Evolutionary conservation across 1,140 invertebrate genomes (phyloP).

Genomic region (Drosophila littoralis): DNA sequence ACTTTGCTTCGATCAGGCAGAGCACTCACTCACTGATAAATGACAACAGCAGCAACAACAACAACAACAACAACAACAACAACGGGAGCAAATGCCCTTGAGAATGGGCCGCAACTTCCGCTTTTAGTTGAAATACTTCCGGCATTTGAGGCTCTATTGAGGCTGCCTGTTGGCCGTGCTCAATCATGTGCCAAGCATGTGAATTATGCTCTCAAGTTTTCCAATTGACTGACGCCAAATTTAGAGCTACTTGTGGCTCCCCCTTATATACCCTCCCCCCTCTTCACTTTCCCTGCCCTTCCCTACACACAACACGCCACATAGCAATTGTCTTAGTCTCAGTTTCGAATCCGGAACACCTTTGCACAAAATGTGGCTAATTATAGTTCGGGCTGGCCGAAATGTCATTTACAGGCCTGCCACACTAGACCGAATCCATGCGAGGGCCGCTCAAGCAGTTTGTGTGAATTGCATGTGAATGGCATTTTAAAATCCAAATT

Average conservation of each 20-base stretch:
- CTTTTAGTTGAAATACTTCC: conserved; percentile 61
- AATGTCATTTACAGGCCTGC: conserved; percentile 70
- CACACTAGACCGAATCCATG: conserved; percentile 3
- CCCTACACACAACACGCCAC: background rate
- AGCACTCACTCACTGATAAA: conserved; percentile 34
- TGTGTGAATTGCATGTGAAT: too few species aligned
- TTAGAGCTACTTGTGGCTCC: conserved; percentile 41
- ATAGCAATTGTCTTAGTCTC: conserved; percentile 10
- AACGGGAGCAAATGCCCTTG: conserved; percentile 56
- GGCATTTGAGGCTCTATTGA: conserved; percentile 45
- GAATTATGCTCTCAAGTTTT: conserved; percentile 66
- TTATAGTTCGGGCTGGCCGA: conserved; percentile 61
- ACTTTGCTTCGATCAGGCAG: conserved; percentile 23
- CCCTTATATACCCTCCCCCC: background rate
- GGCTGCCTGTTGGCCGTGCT: conserved; percentile 8
- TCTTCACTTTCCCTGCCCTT: too few species aligned
- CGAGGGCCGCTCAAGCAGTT: conserved; percentile 22
- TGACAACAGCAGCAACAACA: conserved; percentile 24
- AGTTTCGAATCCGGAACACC: conserved; percentile 41
- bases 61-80: conserved; percentile 4
- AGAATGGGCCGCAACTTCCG: conserved; percentile 69
- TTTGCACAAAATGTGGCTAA: conserved; percentile 60
- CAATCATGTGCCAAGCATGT: conserved; percentile 60
- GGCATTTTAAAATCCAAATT: background rate
- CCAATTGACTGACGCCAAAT: conserved; percentile 61